These are phyloP conservation scores for Symphodus melops DNA, from an alignment of 2,113 vertebrate genomes.

Conservation along the genomic window DNA sequence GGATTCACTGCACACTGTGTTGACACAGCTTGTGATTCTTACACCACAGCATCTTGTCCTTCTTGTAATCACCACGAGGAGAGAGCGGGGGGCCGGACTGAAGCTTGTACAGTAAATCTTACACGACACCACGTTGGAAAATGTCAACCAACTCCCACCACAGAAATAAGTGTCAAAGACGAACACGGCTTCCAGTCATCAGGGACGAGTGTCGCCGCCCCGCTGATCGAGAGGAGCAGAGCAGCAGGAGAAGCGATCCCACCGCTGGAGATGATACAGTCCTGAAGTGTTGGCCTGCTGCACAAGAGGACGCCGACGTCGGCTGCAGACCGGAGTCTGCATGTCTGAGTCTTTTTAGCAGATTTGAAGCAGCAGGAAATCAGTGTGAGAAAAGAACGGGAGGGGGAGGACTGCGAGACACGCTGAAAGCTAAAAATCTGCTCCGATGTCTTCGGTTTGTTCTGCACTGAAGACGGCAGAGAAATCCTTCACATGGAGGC, in stretches of 20 bases:
- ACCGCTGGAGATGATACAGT: conserved; percentile 36
- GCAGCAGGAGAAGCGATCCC: conserved; percentile 33
- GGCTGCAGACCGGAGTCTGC: conserved; percentile 26
- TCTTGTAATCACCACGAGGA: not conserved
- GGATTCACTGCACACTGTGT: conserved; percentile 8
- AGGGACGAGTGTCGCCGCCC: not conserved
- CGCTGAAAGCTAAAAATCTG: conserved; percentile 45
- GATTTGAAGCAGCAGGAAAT: conserved; percentile 52
- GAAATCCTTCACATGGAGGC: conserved; percentile 24
- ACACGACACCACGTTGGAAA: not conserved
- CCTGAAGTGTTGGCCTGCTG: conserved; percentile 13
- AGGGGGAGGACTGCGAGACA: conserved; percentile 24
- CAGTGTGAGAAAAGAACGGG: not conserved
- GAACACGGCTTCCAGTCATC: not conserved
- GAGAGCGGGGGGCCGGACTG: not conserved
- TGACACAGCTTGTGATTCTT: conserved; percentile 7
- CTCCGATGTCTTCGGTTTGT: conserved; percentile 51
- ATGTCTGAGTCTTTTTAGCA: conserved; percentile 45
- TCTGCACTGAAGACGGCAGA: conserved; percentile 24
- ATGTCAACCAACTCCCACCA: not conserved
- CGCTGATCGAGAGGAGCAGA: conserved; percentile 13
- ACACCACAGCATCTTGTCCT: not conserved
- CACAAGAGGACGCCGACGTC: conserved; percentile 23
- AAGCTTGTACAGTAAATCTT: conserved; percentile 10
- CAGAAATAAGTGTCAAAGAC: conserved; percentile 5